Conservation (phyloP, 2,113 vertebrate genomes). For the Proterorhinus semilunaris region DNA sequence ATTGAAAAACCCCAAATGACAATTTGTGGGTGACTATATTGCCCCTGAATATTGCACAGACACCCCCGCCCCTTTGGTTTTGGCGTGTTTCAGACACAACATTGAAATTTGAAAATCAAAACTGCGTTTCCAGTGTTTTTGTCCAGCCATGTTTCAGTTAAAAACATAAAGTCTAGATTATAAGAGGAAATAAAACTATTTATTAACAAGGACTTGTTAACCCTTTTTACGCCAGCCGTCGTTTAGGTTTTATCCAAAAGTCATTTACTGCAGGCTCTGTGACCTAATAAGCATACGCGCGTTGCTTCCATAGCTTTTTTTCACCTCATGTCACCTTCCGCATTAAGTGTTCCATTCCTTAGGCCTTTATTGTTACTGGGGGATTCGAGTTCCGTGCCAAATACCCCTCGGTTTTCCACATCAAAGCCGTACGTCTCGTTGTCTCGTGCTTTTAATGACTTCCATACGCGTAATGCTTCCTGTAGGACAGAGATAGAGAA, state of each 20-base stretch:
- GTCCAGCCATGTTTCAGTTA: too few relatives aligned
- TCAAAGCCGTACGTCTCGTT: background rate
- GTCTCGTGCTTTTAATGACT: background rate
- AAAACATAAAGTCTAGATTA: too few relatives aligned
- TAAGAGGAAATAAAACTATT: too few relatives aligned
- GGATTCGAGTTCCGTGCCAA: background rate
- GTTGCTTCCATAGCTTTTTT: background rate
- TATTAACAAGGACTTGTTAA: too few relatives aligned
- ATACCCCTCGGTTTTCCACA: background rate
- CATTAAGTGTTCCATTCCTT: background rate
- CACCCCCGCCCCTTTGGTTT: too few relatives aligned
- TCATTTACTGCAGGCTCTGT: background rate
- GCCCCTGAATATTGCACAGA: too few relatives aligned
- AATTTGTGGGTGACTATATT: too few relatives aligned
- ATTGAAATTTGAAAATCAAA: too few relatives aligned
- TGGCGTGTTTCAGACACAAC: too few relatives aligned
- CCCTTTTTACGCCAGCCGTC: background rate
- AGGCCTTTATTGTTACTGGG: background rate
- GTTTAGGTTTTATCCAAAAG: background rate
- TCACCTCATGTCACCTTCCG: background rate
- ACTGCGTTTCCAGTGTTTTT: too few relatives aligned
- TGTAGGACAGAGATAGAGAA: background rate
- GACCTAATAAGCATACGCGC: background rate
- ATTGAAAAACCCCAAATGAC: too few relatives aligned
- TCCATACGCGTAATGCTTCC: constrained; percentile 2